phyloP scores from a whole-genome alignment of 2,888 invertebrate genomes.

The Drosophila stalkeri region DNA sequence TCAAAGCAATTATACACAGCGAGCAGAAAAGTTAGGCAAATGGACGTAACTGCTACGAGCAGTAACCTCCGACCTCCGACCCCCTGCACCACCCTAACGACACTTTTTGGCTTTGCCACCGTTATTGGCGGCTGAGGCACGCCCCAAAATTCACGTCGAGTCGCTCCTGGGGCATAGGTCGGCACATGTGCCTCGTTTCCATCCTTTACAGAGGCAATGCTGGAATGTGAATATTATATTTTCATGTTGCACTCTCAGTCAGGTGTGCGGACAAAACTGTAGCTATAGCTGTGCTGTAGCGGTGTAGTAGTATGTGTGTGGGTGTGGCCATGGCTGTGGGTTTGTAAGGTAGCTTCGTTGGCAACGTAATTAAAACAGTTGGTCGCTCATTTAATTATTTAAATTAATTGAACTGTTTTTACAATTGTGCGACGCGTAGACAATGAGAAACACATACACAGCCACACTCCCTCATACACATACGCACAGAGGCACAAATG shows the following conservation, averaged over 20 bases:
- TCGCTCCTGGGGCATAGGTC: constrained; percentile 42
- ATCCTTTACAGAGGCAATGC: constrained; percentile 11
- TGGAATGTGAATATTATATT: constrained; percentile 57
- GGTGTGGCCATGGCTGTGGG: constrained; percentile 18
- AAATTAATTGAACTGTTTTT: constrained; percentile 80
- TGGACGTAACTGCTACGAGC: background rate
- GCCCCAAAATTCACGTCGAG: constrained; percentile 48
- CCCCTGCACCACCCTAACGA: background rate
- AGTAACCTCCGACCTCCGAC: background rate
- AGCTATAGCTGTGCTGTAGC: constrained; percentile 8
- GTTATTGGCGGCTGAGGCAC: constrained; percentile 57
- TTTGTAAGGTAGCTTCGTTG: constrained; percentile 19
- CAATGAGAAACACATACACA: constrained; percentile 7
- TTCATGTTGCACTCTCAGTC: constrained; percentile 28
- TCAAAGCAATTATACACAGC: constrained; percentile 63
- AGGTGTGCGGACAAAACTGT: constrained; percentile 19
- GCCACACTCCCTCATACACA: background rate
- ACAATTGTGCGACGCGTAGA: constrained; percentile 53
- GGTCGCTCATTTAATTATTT: constrained; percentile 76
- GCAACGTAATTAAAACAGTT: constrained; percentile 77
- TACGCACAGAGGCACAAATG: constrained; percentile 1
- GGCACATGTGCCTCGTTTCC: constrained; percentile 39
- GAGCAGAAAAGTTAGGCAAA: constrained; percentile 22
- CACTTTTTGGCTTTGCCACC: constrained; percentile 11
- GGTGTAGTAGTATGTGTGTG: constrained; percentile 11